Evolutionary conservation across 2,113 vertebrate species (phyloP), one percentile per base, ranked within the genome.

Genomic region (Eurypyga helias): DNA sequence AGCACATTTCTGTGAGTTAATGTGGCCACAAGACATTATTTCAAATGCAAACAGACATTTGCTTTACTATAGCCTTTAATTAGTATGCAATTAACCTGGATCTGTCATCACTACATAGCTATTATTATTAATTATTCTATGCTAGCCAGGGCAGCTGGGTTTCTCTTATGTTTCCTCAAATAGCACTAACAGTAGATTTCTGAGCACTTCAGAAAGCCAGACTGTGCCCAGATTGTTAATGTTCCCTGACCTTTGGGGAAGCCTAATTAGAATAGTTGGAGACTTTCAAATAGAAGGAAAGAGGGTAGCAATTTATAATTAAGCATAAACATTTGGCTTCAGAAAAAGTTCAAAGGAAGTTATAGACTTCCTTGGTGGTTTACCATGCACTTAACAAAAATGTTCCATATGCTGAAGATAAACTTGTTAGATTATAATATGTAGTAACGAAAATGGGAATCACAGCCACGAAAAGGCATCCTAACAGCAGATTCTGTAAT

Each of bases 51-150:
- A 94, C 93, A 96, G 87, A 78, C 60, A 93, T 96, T 96, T 95
- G 70, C 73, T 94, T 95, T 93, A 87, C 73, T 71, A 17, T 89
- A 95, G 88, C 41, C 77, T 84, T 91, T 95, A 95, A 97, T 97
- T 96, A 96, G 89, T 81, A 95, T 91, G 93, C 87, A 94, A 91
- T 96, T 97, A 97, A 94, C 96, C 95, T 96, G 95, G 55, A 96
- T 96, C 89, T 94, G 93, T 93, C 96, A 96, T 90, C 80, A 75
- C 69, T 93, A 69, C 66, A 88, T 70, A 94, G 71, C 83, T 92
- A 91, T 95, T 96, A 95, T 94, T 96, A 97, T 93, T 92, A 94
- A 95, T 94, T 91, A 95, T 90, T 95, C 75, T 73, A 13, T 93
- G 67, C 57, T 87, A 92, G 57, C 57, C 58, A 93, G 89, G 82